A percentile compares a stretch with the other conserved stretches of the same genome.
Conservation (phyloP, 1,140 invertebrate species). For the Drosophila pandora region DNA sequence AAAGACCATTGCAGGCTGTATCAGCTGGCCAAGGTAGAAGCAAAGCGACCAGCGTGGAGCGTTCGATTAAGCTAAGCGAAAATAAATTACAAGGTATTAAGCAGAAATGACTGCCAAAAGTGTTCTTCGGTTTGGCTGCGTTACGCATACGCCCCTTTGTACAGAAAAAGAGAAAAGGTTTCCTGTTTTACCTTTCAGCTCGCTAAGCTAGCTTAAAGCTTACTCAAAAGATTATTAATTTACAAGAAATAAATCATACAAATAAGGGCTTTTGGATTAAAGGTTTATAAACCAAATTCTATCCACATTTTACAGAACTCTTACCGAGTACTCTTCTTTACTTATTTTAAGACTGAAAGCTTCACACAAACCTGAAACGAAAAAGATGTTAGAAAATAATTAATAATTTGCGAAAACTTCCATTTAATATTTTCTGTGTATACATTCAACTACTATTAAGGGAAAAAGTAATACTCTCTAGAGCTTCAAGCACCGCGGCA, state of each 20-base stretch:
- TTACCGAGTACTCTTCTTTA: too few species aligned
- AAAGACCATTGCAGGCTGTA: constrained; percentile 29
- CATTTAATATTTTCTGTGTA: neutral
- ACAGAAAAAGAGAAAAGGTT: neutral
- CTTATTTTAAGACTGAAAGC: too few species aligned
- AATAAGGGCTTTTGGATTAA: too few species aligned
- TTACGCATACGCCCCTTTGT: constrained; percentile 35
- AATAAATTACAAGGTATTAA: constrained; percentile 81
- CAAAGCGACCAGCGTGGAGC: constrained; percentile 23
- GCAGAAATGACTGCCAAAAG: constrained; percentile 55
- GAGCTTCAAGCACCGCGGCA: constrained; percentile 16
- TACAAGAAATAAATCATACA: neutral
- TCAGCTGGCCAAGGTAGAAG: constrained; percentile 34
- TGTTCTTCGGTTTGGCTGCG: constrained; percentile 24
- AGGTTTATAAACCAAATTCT: too few species aligned
- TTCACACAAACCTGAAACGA: neutral
- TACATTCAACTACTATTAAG: too few species aligned
- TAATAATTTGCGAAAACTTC: neutral
- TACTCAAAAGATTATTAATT: neutral
- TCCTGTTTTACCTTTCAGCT: neutral
- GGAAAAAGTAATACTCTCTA: neutral
- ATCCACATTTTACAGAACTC: too few species aligned
- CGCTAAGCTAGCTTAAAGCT: neutral
- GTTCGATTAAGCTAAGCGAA: constrained; percentile 77
- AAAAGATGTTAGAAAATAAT: neutral